Conservation (phyloP, 2,113 vertebrate species). For the Heteronetta atricapilla region DNA sequence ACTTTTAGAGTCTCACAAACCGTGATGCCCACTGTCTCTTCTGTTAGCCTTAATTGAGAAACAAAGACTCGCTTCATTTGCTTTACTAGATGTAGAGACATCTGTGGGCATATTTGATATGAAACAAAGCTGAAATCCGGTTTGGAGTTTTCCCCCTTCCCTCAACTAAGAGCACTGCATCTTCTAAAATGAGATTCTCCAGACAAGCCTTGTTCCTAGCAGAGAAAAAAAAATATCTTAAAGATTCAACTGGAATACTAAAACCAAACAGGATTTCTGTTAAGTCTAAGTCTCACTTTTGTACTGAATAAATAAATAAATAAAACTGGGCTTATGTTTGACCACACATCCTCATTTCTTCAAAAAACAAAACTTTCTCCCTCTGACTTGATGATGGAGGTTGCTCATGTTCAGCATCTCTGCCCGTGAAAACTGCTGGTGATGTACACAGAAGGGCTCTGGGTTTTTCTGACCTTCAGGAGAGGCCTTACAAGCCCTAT, state of each 20-base stretch:
- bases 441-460: background rate
- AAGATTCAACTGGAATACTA: background rate
- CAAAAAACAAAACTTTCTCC: background rate
- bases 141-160: background rate
- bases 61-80: background rate
- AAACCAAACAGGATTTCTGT: background rate
- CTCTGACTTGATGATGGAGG: background rate
- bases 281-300: background rate
- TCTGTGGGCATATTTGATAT: background rate
- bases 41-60: background rate
- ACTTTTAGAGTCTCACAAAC: background rate
- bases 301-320: background rate
- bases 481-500: background rate
- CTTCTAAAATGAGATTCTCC: background rate
- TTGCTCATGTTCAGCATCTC: background rate
- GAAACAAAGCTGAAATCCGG: background rate
- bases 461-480: background rate
- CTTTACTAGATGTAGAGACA: accelerated
- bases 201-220: background rate
- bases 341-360: background rate
- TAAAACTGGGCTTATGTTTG: background rate
- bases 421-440: background rate
- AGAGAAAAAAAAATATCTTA: background rate
- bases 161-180: background rate
- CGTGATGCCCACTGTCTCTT: accelerated